A percentile compares a stretch with the other conserved stretches of the same genome.
These are phyloP conservation scores for Pachyseris speciosa DNA, from an alignment of 64 coral and sea anemone species.

Conservation along the genomic window DNA sequence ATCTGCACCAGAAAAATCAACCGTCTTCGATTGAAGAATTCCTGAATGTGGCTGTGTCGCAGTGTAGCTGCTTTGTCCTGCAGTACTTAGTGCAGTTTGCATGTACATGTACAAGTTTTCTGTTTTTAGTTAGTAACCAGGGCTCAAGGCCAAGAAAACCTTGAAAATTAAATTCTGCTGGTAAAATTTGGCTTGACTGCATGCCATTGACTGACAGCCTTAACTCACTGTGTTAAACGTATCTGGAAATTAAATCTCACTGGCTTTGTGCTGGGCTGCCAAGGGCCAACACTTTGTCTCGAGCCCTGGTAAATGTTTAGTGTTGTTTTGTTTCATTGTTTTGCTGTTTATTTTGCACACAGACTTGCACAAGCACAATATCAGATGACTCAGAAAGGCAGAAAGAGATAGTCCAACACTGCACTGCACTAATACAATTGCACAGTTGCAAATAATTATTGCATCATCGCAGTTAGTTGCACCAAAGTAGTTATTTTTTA, in stretches of 20 bases:
- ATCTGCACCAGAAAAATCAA: conserved; percentile 9
- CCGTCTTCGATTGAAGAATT: background rate
- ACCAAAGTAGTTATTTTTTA: too few species aligned
- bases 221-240: background rate
- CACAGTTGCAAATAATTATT: background rate
- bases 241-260: background rate
- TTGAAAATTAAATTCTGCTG: background rate
- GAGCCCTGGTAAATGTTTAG: background rate
- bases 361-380: conserved; percentile 86
- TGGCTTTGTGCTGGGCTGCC: background rate
- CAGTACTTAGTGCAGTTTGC: background rate
- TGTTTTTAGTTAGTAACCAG: background rate
- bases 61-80: background rate
- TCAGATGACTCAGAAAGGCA: conserved; percentile 76
- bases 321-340: conserved; percentile 42
- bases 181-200: background rate
- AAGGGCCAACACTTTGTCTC: background rate
- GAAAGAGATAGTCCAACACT: conserved; percentile 63
- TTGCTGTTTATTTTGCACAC: conserved; percentile 78
- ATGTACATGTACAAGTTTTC: background rate
- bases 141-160: background rate
- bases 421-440: background rate
- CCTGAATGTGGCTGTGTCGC: background rate
- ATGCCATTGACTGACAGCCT: too few species aligned
- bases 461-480: too few species aligned